Conservation (phyloP, 2,888 invertebrate genomes). For the Drosophila subquinaria region DNA sequence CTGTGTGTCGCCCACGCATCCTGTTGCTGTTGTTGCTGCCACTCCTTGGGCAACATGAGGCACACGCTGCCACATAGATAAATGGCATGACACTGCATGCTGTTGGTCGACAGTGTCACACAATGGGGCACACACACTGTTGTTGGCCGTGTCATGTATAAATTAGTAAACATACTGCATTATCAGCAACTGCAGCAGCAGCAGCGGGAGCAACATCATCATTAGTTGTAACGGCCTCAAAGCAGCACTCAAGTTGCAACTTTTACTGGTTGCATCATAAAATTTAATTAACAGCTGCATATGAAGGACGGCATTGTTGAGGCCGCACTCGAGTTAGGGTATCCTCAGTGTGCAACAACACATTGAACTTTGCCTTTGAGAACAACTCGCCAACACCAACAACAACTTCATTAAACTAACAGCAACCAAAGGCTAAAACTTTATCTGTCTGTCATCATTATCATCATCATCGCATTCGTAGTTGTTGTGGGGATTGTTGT, state of each 20-base stretch:
- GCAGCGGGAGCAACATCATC: constrained; percentile 47
- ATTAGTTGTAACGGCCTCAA: constrained; percentile 41
- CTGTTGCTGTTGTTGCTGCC: constrained; percentile 41
- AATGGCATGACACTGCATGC: constrained; percentile 59
- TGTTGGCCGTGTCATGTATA: constrained; percentile 65
- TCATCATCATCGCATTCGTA: neutral
- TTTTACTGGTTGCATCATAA: constrained; percentile 60
- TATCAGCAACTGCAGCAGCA: constrained; percentile 43
- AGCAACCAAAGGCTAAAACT: constrained; percentile 40
- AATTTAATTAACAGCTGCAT: constrained; percentile 72
- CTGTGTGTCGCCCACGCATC: constrained; percentile 45
- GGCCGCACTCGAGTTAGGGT: constrained; percentile 5
- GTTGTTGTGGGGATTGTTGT: neutral
- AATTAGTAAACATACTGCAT: constrained; percentile 62
- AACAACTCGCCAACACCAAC: constrained; percentile 30
- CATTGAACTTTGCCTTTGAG: constrained; percentile 50
- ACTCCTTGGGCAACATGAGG: constrained; percentile 15
- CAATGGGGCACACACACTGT: constrained; percentile 41
- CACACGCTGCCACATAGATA: constrained; percentile 49
- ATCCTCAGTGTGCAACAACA: neutral
- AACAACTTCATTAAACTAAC: constrained; percentile 64
- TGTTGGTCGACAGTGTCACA: constrained; percentile 37
- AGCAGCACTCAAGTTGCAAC: constrained; percentile 60
- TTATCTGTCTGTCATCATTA: constrained; percentile 35
- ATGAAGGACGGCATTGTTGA: constrained; percentile 13